A percentile compares a stretch with the other conserved stretches of the same genome.
Conservation (phyloP, 2,888 invertebrate genomes). For the Xestobium rufovillosum region DNA sequence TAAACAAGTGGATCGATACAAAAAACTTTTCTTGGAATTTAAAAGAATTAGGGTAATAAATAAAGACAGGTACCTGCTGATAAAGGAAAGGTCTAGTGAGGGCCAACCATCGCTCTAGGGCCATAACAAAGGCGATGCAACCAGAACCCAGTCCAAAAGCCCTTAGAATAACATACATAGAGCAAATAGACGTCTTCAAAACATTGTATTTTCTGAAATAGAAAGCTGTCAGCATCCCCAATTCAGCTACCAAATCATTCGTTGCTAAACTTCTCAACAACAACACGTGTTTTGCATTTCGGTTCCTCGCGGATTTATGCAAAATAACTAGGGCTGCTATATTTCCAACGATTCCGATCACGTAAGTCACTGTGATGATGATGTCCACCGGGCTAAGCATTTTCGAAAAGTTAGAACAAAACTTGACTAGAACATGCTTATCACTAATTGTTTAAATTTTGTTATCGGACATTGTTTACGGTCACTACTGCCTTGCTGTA, state of each 20-base stretch:
- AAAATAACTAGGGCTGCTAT: slow-evolving; percentile 68
- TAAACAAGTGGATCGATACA: too few relatives aligned
- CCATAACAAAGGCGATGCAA: slow-evolving; percentile 84
- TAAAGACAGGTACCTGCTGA: too few relatives aligned
- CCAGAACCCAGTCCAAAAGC: slow-evolving; percentile 82
- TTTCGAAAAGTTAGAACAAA: too few relatives aligned
- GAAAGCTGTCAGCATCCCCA: slow-evolving; percentile 71
- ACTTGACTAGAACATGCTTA: too few relatives aligned
- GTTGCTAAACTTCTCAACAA: slow-evolving; percentile 70
- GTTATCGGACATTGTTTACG: too few relatives aligned
- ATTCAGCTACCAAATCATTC: slow-evolving; percentile 70
- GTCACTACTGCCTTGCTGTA: too few relatives aligned
- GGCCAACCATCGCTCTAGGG: slow-evolving; percentile 78
- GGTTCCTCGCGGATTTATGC: slow-evolving; percentile 59
- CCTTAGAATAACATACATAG: slow-evolving; percentile 63
- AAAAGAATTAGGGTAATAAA: too few relatives aligned
- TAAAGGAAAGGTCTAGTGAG: slow-evolving; percentile 80
- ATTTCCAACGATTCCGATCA: slow-evolving; percentile 67
- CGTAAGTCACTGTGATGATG: slow-evolving; percentile 52
- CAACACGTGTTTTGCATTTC: slow-evolving; percentile 74
- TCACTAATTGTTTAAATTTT: too few relatives aligned
- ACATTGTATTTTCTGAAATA: slow-evolving; percentile 47
- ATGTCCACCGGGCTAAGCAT: slow-evolving; percentile 6
- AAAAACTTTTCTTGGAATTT: too few relatives aligned
- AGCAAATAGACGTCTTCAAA: slow-evolving; percentile 51